A percentile compares a stretch with the other conserved stretches of the same genome.
Evolutionary conservation across 2,797 vertebrate genomes (phyloP).

Genomic region (Xenopus petersii): DNA sequence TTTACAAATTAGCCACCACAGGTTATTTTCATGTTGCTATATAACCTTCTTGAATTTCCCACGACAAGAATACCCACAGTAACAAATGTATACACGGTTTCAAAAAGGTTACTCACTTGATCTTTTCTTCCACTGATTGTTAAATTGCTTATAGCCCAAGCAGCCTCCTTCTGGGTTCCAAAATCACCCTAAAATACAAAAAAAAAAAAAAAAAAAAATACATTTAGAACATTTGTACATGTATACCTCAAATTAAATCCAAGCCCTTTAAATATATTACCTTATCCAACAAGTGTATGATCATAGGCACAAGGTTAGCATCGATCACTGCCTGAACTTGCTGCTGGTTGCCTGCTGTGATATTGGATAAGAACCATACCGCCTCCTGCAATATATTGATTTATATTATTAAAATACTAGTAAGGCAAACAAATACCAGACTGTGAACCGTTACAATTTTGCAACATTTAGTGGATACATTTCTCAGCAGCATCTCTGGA

Average conservation of each 20-base stretch:
- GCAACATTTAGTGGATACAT: too few relatives aligned
- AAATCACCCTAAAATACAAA: constrained; percentile 83
- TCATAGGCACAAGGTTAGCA: constrained; percentile 96
- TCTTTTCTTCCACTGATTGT: constrained; percentile 98
- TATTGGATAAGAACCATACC: constrained; percentile 98
- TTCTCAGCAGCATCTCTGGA: too few relatives aligned
- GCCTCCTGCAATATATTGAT: constrained; percentile 78
- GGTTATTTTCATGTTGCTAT: too few relatives aligned
- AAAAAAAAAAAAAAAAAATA: background rate
- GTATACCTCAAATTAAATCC: background rate
- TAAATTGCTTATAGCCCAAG: constrained; percentile 99
- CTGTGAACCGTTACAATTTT: too few relatives aligned
- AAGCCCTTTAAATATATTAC: constrained; percentile 58
- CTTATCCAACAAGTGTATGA: constrained; percentile 98
- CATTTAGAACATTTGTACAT: background rate
- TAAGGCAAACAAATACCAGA: too few relatives aligned
- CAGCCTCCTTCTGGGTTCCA: constrained; percentile 97
- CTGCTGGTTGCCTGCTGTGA: constrained; percentile 98
- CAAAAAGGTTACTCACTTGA: constrained; percentile 73
- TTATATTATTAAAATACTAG: too few relatives aligned
- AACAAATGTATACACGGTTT: too few relatives aligned
- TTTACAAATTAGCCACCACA: too few relatives aligned
- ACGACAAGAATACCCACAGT: too few relatives aligned
- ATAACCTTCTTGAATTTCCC: too few relatives aligned
- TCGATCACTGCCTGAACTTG: constrained; percentile 98